A percentile compares a stretch with the other conserved stretches of the same genome.
Conservation (phyloP, 1,140 invertebrate genomes). For the Procambarus virginalis region DNA sequence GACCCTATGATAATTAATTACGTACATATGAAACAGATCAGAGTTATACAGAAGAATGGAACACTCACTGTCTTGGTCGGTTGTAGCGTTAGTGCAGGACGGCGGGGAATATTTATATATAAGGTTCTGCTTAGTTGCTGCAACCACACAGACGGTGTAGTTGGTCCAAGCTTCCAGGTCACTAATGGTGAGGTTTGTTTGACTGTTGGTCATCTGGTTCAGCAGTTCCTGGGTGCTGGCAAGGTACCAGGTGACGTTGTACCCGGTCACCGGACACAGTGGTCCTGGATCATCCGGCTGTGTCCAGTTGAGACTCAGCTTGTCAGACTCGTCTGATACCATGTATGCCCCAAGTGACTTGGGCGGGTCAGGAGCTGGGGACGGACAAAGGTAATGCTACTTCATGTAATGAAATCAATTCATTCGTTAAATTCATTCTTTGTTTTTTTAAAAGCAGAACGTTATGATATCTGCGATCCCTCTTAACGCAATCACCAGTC, state of each 20-base stretch:
- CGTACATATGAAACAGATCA: not conserved
- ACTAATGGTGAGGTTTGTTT: not conserved
- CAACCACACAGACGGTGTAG: not conserved
- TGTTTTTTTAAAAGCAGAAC: no score
- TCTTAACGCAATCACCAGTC: no score
- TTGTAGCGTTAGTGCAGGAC: not conserved
- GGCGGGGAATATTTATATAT: not conserved
- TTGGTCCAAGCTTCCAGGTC: not conserved
- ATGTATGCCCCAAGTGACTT: not conserved
- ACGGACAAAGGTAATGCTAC: not conserved
- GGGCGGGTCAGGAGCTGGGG: not conserved
- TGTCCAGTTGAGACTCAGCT: not conserved
- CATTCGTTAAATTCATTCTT: no score
- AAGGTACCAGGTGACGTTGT: not conserved
- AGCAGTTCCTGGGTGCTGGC: not conserved
- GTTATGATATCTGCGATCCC: no score
- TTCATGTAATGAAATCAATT: not conserved
- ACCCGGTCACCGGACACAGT: not conserved
- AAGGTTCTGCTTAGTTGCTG: not conserved
- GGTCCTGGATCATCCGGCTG: not conserved
- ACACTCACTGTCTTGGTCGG: not conserved
- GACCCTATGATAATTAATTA: not conserved
- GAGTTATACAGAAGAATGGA: not conserved
- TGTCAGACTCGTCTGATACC: not conserved
- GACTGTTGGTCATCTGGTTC: not conserved